Base-by-base conservation (phyloP, 1,140 invertebrate genomes). In the Papilio aristodemus region DNA sequence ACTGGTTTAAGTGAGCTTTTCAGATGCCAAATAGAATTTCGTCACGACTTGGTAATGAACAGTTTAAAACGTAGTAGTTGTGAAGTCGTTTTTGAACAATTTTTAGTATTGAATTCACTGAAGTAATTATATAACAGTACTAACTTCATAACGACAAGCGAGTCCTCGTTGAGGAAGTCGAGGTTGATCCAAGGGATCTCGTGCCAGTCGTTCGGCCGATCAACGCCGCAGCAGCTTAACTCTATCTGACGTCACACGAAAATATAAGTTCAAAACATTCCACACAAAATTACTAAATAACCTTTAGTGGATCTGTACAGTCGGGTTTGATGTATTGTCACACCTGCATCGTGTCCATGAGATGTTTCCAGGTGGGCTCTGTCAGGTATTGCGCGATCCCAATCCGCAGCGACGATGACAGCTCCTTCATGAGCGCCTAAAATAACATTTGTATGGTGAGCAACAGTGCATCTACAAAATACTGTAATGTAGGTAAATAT, bases 341-440 rank as follows among this genome's bases (percentile, higher is more conserved):
- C 59, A 88, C 88, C 84, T 90, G 88, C 85, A 90, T 88, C 0
- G 86, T 89, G 50, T 90, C 88, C 67, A 90, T 69, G 6, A 90
- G 69, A 9, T 57, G 67, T 67, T 90, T 90, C 88, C 88, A 90
- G 4, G 71, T 77, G 0, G 86, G 84, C 37, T 90, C 88, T 1
- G 78, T 82, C 10, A 90, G 77, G 27, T 90, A 90, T 37, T 89
- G 86, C 6, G 84, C 81, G 50, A 90, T 89, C 0, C 88, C 88
- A 1, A 81, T 70, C 0, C 85, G 77, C 4, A 90, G 62, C 4
- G 88, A 87, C 3, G 80, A 79, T 0, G 84, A 82, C 9, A 90
- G 68, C 58, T 89, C 88, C 39, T 85, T 85, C 75, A 83, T 80
- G 1, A 90, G 76, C n/a, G 83, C 80, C 88, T 90, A 68, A 32